phyloP scores from a whole-genome alignment of 2,888 invertebrate species.

The Pharmacophagus antenor region DNA sequence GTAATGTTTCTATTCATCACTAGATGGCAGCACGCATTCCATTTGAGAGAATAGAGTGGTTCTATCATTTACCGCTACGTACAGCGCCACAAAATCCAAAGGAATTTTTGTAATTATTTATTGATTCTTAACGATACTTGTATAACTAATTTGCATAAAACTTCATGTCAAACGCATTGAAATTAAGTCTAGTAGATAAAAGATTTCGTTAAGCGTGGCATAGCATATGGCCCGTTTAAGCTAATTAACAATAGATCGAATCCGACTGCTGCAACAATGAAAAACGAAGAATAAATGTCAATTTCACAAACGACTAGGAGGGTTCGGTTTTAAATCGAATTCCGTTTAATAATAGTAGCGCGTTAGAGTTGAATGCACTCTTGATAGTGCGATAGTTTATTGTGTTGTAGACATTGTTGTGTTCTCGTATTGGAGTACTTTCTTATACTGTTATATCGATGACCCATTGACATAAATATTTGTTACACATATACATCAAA shows the following conservation, averaged over 20 bases:
- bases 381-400: constrained; percentile 74
- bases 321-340: constrained; percentile 80
- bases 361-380: constrained; percentile 78
- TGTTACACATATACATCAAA: not conserved
- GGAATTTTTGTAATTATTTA: not conserved
- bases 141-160: not conserved
- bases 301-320: constrained; percentile 80
- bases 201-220: constrained; percentile 54
- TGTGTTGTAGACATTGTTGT: constrained; percentile 57
- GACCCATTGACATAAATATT: constrained; percentile 6
- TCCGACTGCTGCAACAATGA: constrained; percentile 77
- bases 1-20: constrained; percentile 58
- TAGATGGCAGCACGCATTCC: constrained; percentile 65
- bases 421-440: constrained; percentile 38
- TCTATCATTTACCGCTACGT: constrained; percentile 44
- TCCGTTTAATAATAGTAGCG: constrained; percentile 79
- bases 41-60: constrained; percentile 42
- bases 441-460: constrained; percentile 11
- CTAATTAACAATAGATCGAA: constrained; percentile 80
- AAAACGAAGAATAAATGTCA: constrained; percentile 81
- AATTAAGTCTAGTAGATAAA: constrained; percentile 20
- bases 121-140: not conserved
- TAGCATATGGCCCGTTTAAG: constrained; percentile 75
- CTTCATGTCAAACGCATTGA: not conserved
- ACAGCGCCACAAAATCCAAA: constrained; percentile 44